phyloP scores from a whole-genome alignment of 2,113 vertebrate species.

The Amblyornis subalaris region DNA sequence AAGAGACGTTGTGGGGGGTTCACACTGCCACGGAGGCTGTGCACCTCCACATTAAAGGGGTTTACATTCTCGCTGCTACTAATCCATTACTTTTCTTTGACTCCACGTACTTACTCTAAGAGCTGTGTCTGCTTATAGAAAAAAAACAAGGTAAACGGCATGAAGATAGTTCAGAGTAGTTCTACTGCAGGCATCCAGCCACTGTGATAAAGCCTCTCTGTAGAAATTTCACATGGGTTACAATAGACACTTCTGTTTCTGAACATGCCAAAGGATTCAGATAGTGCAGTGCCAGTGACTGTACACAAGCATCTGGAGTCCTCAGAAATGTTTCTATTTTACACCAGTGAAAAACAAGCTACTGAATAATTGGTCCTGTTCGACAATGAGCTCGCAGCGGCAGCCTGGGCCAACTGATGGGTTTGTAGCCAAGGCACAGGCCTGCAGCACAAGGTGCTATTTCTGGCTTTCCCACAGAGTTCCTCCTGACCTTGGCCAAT shows the following conservation, averaged over 20 bases:
- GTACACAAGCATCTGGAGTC: neutral
- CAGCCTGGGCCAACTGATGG: neutral
- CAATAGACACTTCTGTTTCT: neutral
- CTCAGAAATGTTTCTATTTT: neutral
- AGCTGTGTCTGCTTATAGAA: neutral
- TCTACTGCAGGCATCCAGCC: neutral
- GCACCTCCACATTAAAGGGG: neutral
- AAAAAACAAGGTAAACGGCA: neutral
- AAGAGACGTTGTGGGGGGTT: fast-evolving
- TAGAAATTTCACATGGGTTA: neutral
- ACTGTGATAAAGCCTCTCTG: neutral
- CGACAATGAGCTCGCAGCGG: neutral
- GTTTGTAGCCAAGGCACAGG: neutral
- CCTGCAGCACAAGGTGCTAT: conserved; percentile 4
- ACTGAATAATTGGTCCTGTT: neutral
- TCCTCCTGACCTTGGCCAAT: neutral
- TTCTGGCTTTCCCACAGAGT: conserved; percentile 22
- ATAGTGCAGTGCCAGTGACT: neutral
- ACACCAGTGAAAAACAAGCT: neutral
- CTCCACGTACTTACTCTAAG: neutral
- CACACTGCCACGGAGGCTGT: fast-evolving
- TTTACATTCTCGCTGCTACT: neutral
- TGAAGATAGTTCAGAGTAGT: neutral
- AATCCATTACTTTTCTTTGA: neutral
- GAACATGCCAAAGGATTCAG: neutral